Conservation (phyloP, 1,140 invertebrate species). For the Campoletis sonorensis region DNA sequence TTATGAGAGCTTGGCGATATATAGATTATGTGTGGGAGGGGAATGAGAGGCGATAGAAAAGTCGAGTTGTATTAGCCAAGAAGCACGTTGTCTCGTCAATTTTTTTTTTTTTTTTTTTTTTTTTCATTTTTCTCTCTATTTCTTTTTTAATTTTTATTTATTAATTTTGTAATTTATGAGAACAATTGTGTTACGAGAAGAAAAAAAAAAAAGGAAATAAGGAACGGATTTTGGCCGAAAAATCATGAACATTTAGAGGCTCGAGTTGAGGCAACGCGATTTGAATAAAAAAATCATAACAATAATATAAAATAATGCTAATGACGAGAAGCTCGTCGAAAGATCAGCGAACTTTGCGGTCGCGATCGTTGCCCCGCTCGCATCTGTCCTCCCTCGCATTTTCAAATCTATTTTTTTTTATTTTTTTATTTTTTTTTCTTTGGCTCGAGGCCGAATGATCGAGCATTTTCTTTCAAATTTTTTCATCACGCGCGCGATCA, state of each 20-base stretch:
- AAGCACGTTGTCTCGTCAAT: background rate
- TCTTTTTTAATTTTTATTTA: too few relatives aligned
- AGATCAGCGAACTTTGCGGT: slow-evolving; percentile 8
- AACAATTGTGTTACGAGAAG: background rate
- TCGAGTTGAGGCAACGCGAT: background rate
- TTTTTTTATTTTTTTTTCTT: too few relatives aligned
- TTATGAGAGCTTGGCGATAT: background rate
- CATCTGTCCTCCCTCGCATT: slow-evolving; percentile 2
- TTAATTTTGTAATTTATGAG: background rate
- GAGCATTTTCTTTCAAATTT: background rate
- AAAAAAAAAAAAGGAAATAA: too few relatives aligned
- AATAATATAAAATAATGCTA: background rate
- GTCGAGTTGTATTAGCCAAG: background rate
- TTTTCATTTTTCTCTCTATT: too few relatives aligned
- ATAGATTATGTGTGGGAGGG: background rate
- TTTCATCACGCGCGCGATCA: background rate
- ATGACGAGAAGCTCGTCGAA: background rate
- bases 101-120: background rate
- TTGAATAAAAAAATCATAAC: background rate
- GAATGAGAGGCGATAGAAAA: background rate
- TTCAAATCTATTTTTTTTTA: slow-evolving; percentile 18
- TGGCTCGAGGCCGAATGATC: background rate
- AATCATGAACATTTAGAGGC: background rate
- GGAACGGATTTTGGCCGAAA: background rate
- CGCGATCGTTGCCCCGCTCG: background rate